These are phyloP conservation scores for Pocota personata DNA, from an alignment of 2,888 invertebrate species.

Conservation along the genomic window DNA sequence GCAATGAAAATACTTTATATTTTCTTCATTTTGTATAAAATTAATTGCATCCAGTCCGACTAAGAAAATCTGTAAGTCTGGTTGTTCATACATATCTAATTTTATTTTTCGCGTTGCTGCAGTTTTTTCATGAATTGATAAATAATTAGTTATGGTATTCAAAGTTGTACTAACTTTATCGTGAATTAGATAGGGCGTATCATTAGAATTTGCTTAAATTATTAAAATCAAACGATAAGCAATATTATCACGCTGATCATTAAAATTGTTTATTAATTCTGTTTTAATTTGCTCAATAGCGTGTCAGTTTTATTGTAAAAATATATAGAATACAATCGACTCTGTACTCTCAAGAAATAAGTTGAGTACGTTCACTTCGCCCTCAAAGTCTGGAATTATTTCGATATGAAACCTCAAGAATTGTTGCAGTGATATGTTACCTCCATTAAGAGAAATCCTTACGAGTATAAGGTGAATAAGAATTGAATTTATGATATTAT, in stretches of 20 bases:
- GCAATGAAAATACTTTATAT: constrained; percentile 18
- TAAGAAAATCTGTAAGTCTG: constrained; percentile 12
- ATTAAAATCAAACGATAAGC: constrained; percentile 3
- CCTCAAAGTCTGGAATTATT: too few species aligned
- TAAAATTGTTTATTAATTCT: constrained; percentile 10
- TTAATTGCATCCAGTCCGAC: constrained; percentile 24
- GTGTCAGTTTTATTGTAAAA: too few species aligned
- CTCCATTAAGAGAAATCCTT: too few species aligned
- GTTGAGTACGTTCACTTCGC: too few species aligned
- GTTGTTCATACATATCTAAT: constrained; percentile 22
- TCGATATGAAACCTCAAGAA: too few species aligned
- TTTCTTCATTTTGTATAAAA: constrained; percentile 29
- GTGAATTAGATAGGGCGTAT: constrained; percentile 23
- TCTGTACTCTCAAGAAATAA: too few species aligned
- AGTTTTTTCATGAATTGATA: background rate
- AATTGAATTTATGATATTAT: too few species aligned
- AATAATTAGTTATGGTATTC: constrained; percentile 37
- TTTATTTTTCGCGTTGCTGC: constrained; percentile 22
- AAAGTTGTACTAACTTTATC: constrained; percentile 18
- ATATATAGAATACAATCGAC: too few species aligned
- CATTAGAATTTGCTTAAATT: constrained; percentile 7
- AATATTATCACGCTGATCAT: constrained; percentile 4
- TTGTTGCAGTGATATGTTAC: too few species aligned
- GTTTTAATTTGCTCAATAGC: background rate
- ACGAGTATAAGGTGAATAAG: too few species aligned